These are phyloP conservation scores for Peribatodes rhomboidaria DNA, from an alignment of 2,888 invertebrate genomes.

Conservation along the genomic window DNA sequence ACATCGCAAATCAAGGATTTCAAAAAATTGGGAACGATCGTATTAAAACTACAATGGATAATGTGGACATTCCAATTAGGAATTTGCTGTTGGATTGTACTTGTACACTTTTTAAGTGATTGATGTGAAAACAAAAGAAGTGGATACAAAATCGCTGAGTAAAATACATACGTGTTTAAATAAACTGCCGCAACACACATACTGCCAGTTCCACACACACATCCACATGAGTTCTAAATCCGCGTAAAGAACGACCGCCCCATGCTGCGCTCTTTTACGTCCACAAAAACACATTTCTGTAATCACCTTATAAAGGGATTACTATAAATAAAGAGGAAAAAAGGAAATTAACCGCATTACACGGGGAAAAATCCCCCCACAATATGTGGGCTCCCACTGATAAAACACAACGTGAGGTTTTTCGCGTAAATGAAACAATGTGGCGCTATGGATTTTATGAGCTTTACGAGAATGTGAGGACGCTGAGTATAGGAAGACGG, in stretches of 20 bases:
- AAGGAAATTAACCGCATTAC: slow-evolving; percentile 87
- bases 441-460: slow-evolving; percentile 72
- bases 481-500: slow-evolving; percentile 7
- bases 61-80: too few species aligned
- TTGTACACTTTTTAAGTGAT: too few species aligned
- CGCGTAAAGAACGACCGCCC: slow-evolving; percentile 68
- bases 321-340: slow-evolving; percentile 87
- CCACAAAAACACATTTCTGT: slow-evolving; percentile 86
- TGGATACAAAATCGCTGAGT: background rate
- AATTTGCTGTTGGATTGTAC: too few species aligned
- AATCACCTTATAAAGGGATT: slow-evolving; percentile 87
- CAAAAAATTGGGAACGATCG: too few species aligned
- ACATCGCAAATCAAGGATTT: too few species aligned
- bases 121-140: background rate
- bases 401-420: slow-evolving; percentile 80
- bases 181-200: slow-evolving; percentile 10
- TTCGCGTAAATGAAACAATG: slow-evolving; percentile 83
- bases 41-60: too few species aligned
- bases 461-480: slow-evolving; percentile 39
- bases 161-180: background rate
- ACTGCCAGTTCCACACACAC: slow-evolving; percentile 46
- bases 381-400: slow-evolving; percentile 85
- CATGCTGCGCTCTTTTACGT: slow-evolving; percentile 85
- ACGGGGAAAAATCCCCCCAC: slow-evolving; percentile 82
- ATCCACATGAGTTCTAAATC: slow-evolving; percentile 54